Evolutionary conservation across 2,113 vertebrate genomes (phyloP), one percentile per base, ranked within the genome.

Genomic region (Lepisosteus oculatus): DNA sequence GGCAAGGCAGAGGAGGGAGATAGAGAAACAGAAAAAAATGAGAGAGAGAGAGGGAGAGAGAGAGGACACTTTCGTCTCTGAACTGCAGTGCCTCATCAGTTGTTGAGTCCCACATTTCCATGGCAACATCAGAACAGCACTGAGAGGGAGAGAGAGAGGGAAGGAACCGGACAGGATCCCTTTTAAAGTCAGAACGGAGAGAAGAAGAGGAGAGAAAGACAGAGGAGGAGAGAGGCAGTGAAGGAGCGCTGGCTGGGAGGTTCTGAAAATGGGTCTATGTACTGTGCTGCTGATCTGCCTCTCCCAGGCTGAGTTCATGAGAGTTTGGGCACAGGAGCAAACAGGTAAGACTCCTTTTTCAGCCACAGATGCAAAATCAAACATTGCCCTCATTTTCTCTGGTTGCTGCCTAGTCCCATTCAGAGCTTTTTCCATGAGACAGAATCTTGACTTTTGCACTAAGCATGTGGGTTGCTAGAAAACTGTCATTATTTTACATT

Each of bases 201-300:
- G 69, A 9, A 66, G 47, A 51, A n/a, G 14, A 59, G 14, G 56
- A 59, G 4, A 51, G 47, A 51, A 9, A 51, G 56, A 59, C 4
- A 29, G 17, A 4, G 55, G 76, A 68, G 59, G 78, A 77, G 73
- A 80, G 68, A 80, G 78, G 82, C 3, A 74, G 83, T 73, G 3
- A 51, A 8, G 66, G 13, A 62, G 64, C 11, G 45, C 6, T 12
- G 42, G 59, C 17, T 64, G 14, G 75, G 47, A 47, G 56, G 57
- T 43, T 12, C n/a, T 51, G 85, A 87, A 87, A 82, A 93, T 93
- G 91, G 85, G 87, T 83, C 80, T 92, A 61, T 89, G 81, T 72
- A 83, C 85, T 66, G 76, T 92, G 81, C 79, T 93, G 82, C 81
- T 93, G 69, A 84, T 93, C 81, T 90, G 85, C 81, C 87, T 93